Percentiles rank a stretch among this genome's conserved stretches.
Conservation (phyloP, 2,888 invertebrate species). For the Bugula neritina region DNA sequence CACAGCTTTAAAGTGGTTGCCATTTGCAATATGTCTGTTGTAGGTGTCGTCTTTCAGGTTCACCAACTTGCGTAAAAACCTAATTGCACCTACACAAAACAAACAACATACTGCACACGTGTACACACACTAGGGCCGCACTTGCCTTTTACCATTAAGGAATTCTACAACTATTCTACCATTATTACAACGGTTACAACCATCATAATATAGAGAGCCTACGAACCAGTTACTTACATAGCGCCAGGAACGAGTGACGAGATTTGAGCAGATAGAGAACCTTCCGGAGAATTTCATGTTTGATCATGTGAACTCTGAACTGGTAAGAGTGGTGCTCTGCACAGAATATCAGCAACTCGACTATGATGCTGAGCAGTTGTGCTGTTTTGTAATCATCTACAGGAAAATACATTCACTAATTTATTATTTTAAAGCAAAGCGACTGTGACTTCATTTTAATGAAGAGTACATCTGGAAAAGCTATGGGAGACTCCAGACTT, state of each 20-base stretch:
- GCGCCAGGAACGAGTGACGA: conserved; percentile 90
- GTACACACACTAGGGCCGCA: too few species aligned
- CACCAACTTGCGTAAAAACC: conserved; percentile 94
- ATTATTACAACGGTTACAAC: neutral
- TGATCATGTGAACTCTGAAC: conserved; percentile 94
- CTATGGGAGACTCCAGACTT: too few species aligned
- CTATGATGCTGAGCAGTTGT: conserved; percentile 84
- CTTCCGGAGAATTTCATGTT: conserved; percentile 89
- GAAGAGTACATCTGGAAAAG: too few species aligned
- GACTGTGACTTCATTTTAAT: too few species aligned
- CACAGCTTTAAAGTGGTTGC: conserved; percentile 89
- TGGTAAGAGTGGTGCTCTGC: conserved; percentile 98
- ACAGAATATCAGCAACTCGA: conserved; percentile 94
- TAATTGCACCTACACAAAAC: conserved; percentile 66
- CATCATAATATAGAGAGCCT: neutral
- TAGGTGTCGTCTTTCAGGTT: conserved; percentile 98
- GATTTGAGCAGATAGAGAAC: conserved; percentile 94
- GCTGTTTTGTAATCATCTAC: conserved; percentile 91
- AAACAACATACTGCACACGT: too few species aligned
- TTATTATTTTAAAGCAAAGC: too few species aligned
- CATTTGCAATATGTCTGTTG: conserved; percentile 88
- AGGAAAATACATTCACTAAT: too few species aligned
- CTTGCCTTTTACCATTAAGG: too few species aligned
- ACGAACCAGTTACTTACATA: conserved; percentile 59
- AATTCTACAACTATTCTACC: too few species aligned